These are phyloP conservation scores for Andrena bicolor DNA, from an alignment of 2,888 invertebrate species.

Conservation along the genomic window DNA sequence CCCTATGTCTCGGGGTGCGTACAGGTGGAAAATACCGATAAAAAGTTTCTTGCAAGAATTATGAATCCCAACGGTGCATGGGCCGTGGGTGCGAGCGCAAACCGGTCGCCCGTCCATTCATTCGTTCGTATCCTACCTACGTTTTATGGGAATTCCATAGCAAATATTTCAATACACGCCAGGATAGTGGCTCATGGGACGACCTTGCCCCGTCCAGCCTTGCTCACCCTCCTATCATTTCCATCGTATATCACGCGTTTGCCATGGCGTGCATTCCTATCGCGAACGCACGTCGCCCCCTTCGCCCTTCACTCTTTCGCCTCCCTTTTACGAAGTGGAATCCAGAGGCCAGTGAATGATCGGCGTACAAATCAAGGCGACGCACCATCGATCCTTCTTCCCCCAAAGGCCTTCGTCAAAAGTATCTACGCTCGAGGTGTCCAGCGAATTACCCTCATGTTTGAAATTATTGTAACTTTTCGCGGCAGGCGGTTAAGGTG, in stretches of 20 bases:
- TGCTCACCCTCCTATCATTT: slow-evolving; percentile 55
- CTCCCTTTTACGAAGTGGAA: slow-evolving; percentile 37
- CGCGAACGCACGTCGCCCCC: slow-evolving; percentile 28
- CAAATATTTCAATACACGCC: slow-evolving; percentile 77
- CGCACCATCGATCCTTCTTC: slow-evolving; percentile 27
- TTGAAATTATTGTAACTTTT: slow-evolving; percentile 13
- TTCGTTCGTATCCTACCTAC: slow-evolving; percentile 64
- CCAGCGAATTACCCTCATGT: background rate
- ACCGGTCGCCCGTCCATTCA: slow-evolving; percentile 65
- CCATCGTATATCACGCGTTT: slow-evolving; percentile 59
- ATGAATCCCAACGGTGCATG: slow-evolving; percentile 65
- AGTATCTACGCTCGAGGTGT: background rate
- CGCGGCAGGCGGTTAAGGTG: slow-evolving; percentile 5
- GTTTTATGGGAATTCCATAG: slow-evolving; percentile 78
- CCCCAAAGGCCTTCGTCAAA: slow-evolving; percentile 14
- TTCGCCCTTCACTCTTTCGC: background rate
- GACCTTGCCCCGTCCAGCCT: slow-evolving; percentile 49
- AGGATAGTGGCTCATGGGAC: slow-evolving; percentile 58
- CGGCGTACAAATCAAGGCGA: slow-evolving; percentile 48
- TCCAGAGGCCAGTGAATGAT: slow-evolving; percentile 26
- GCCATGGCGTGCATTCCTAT: slow-evolving; percentile 48
- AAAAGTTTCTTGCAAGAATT: slow-evolving; percentile 71
- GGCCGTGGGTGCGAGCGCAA: slow-evolving; percentile 50
- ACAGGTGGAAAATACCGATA: slow-evolving; percentile 69
- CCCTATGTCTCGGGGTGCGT: slow-evolving; percentile 47